These are phyloP conservation scores for Ernsta delagoae DNA, from an alignment of 2,888 invertebrate genomes.

Conservation along the genomic window DNA sequence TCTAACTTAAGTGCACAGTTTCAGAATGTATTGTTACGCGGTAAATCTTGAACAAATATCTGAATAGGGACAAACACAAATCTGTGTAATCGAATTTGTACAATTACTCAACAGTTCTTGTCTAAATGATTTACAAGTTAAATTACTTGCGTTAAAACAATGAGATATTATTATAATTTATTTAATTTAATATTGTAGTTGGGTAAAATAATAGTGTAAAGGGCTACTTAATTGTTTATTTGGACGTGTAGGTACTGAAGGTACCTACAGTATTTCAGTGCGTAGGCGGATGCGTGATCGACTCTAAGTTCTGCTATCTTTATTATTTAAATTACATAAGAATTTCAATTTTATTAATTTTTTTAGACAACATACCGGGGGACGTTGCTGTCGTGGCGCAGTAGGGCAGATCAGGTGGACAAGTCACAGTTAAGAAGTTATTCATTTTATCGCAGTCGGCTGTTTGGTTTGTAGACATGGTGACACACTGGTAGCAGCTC, in stretches of 20 bases:
- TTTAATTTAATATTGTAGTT: too few species aligned
- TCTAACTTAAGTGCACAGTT: constrained; percentile 38
- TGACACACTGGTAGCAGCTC: constrained; percentile 55
- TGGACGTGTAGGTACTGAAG: too few species aligned
- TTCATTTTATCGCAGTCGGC: constrained; percentile 47
- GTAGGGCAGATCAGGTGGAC: constrained; percentile 54
- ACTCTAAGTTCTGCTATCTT: too few species aligned
- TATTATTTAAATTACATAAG: too few species aligned
- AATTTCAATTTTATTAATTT: too few species aligned
- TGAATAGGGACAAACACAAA: background rate
- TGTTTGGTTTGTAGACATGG: constrained; percentile 39
- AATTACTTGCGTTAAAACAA: too few species aligned
- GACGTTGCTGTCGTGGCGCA: constrained; percentile 60
- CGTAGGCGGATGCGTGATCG: too few species aligned
- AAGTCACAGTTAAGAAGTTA: constrained; percentile 45
- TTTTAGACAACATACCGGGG: constrained; percentile 52
- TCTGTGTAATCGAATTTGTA: background rate
- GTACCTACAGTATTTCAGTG: too few species aligned
- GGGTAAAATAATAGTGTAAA: too few species aligned
- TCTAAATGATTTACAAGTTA: background rate
- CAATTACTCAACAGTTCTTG: background rate
- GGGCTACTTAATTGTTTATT: too few species aligned
- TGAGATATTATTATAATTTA: too few species aligned
- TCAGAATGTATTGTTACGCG: constrained; percentile 22
- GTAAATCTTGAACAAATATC: constrained; percentile 23